phyloP scores from a whole-genome alignment of 2,113 vertebrate species.

The Hucho hucho region DNA sequence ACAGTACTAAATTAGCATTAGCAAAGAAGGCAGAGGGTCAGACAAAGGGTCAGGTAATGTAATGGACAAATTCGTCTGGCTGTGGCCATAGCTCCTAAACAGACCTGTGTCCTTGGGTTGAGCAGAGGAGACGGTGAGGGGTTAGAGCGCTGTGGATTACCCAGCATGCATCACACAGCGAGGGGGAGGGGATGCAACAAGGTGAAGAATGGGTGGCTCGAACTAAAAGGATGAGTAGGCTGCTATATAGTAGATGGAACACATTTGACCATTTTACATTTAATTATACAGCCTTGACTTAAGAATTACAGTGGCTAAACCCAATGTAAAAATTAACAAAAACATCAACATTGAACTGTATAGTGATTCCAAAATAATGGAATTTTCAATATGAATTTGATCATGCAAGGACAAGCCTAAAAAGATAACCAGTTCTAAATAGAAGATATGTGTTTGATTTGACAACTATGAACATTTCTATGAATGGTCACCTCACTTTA shows the following conservation, averaged over 20 bases:
- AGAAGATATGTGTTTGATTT: too few relatives aligned
- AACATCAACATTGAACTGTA: too few relatives aligned
- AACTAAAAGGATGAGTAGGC: too few relatives aligned
- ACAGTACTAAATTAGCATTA: neutral
- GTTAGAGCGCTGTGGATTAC: neutral
- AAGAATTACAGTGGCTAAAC: neutral
- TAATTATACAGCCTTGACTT: neutral
- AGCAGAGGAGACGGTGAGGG: neutral
- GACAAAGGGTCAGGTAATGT: slow-evolving; percentile 14
- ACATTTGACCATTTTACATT: too few relatives aligned
- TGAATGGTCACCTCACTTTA: neutral
- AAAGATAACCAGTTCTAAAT: too few relatives aligned
- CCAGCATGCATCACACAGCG: neutral
- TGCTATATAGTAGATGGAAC: too few relatives aligned
- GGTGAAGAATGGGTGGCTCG: neutral
- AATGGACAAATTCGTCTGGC: neutral
- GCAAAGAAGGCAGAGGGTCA: neutral
- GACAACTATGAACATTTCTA: neutral
- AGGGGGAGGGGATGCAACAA: neutral
- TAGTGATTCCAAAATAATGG: too few relatives aligned
- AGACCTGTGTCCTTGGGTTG: slow-evolving; percentile 4
- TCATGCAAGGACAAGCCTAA: too few relatives aligned
- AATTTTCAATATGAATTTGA: too few relatives aligned
- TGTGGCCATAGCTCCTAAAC: neutral
- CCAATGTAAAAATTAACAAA: neutral